Percentiles rank a stretch among this genome's conserved stretches.
These are phyloP conservation scores for Eurypyga helias DNA, from an alignment of 2,113 vertebrate genomes.

Conservation along the genomic window DNA sequence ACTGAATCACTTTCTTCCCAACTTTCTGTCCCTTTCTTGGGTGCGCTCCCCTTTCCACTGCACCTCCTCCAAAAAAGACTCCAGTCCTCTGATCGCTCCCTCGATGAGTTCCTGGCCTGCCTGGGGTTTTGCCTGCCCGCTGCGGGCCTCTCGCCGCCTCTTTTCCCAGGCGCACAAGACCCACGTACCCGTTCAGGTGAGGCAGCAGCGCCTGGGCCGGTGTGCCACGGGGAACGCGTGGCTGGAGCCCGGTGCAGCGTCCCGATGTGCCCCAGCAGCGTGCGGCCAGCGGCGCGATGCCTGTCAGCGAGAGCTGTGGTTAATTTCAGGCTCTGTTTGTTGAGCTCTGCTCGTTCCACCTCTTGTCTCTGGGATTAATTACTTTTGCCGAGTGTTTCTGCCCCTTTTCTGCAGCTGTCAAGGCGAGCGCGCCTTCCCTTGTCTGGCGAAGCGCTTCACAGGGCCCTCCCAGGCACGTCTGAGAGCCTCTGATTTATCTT, in stretches of 20 bases:
- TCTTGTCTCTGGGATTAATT: neutral
- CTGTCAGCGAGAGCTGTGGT: neutral
- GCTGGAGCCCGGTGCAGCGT: neutral
- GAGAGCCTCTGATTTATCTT: slow-evolving; percentile 11
- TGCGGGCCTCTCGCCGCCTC: rapidly evolving
- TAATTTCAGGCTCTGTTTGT: neutral
- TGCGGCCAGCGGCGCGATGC: neutral
- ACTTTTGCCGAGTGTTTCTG: slow-evolving; percentile 7
- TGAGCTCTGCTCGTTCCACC: neutral
- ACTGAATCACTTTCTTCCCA: neutral
- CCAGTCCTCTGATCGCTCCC: rapidly evolving
- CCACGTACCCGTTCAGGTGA: neutral
- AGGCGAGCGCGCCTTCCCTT: neutral
- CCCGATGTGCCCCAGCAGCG: neutral
- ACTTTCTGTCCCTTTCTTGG: neutral
- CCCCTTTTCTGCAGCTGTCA: slow-evolving; percentile 14
- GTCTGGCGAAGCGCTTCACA: neutral
- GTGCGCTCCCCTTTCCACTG: neutral
- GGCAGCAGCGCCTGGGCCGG: neutral
- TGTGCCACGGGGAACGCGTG: rapidly evolving
- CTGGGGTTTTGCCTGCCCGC: neutral
- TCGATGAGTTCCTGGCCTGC: rapidly evolving
- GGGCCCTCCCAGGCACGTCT: neutral
- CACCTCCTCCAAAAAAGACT: neutral
- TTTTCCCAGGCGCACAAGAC: neutral